Percentiles rank a stretch among this genome's conserved stretches.
Evolutionary conservation across 2,113 vertebrate genomes (phyloP).

Genomic region (Amphilophus citrinellus): DNA sequence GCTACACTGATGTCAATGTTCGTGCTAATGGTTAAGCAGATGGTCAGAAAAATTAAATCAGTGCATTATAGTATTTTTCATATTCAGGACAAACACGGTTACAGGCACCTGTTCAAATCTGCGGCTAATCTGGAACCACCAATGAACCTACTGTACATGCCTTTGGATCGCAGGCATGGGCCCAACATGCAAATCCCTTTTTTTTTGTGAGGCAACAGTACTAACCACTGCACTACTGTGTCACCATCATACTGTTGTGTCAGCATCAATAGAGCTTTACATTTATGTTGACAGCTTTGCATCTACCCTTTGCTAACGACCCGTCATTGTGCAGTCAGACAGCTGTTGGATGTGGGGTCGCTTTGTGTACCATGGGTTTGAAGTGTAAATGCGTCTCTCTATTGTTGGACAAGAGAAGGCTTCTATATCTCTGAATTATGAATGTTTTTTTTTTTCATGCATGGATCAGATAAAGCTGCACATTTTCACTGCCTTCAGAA

Average conservation of each 20-base stretch:
- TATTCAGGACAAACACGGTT: not conserved
- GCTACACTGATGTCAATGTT: conserved; percentile 11
- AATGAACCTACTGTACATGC: too few relatives aligned
- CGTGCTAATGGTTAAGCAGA: conserved; percentile 15
- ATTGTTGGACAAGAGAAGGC: conserved; percentile 61
- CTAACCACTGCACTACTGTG: accelerated
- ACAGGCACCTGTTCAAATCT: too few relatives aligned
- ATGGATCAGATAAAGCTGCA: conserved; percentile 36
- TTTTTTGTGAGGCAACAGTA: not conserved
- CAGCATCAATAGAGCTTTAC: not conserved
- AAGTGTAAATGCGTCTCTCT: conserved; percentile 53
- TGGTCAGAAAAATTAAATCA: conserved; percentile 6
- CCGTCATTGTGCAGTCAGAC: not conserved
- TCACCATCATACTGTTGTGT: not conserved
- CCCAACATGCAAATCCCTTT: not conserved
- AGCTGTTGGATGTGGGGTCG: conserved; percentile 9
- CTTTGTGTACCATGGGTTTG: conserved; percentile 14
- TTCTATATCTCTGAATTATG: conserved; percentile 56
- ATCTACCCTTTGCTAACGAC: not conserved
- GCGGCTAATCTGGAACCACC: too few relatives aligned
- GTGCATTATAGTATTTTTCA: not conserved
- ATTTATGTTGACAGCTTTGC: not conserved
- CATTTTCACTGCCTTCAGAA: not conserved
- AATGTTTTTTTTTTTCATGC: conserved; percentile 26
- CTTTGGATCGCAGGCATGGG: too few relatives aligned